Evolutionary conservation across 2,888 invertebrate genomes (phyloP).

Genomic region (Chrysina gloriosa): DNA sequence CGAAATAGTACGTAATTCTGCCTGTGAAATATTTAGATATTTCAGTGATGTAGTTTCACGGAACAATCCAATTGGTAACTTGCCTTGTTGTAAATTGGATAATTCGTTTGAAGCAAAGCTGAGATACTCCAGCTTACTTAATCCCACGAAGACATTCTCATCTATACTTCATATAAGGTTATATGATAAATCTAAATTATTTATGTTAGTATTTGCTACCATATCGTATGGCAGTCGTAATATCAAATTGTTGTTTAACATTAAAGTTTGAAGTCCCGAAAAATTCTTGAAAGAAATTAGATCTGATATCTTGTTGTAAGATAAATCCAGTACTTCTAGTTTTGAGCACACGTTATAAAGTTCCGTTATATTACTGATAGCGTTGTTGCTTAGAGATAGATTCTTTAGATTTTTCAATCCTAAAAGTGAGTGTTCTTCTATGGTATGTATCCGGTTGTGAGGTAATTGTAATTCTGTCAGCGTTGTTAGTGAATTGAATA

Average conservation of each 20-base stretch:
- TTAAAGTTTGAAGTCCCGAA: not conserved
- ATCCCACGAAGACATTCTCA: not conserved
- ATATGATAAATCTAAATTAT: not conserved
- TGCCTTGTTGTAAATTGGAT: not conserved
- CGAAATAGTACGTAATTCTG: not conserved
- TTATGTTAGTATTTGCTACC: not conserved
- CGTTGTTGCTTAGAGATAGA: not conserved
- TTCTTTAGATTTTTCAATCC: not conserved
- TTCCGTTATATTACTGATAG: not conserved
- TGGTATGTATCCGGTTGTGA: not conserved
- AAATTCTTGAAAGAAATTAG: slow-evolving; percentile 1
- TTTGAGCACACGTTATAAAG: not conserved
- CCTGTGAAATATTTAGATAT: slow-evolving; percentile 18
- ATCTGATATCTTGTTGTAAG: not conserved
- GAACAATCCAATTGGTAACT: slow-evolving; percentile 17
- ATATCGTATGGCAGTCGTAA: not conserved
- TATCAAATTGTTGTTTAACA: not conserved
- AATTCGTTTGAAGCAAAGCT: not conserved
- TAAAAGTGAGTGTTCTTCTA: not conserved
- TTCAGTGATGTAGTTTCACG: slow-evolving; percentile 8
- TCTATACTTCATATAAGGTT: not conserved
- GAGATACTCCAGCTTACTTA: not conserved
- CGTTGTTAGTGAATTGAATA: slow-evolving; percentile 2
- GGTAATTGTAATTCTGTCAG: not conserved
- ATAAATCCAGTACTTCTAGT: not conserved